phyloP scores from a whole-genome alignment of 2,113 vertebrate genomes.

The Dasyornis broadbenti region DNA sequence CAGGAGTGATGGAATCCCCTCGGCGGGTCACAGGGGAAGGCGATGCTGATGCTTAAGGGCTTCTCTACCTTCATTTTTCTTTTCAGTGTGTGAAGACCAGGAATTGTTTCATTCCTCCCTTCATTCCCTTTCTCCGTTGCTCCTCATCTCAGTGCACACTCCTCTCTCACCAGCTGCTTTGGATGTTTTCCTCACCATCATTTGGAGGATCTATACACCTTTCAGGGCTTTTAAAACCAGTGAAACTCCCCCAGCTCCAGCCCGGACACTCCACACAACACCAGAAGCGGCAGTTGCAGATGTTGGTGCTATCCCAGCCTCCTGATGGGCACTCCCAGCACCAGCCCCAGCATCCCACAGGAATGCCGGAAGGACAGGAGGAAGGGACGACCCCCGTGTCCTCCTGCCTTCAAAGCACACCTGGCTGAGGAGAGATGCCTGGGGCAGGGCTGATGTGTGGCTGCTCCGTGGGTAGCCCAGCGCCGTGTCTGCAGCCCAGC shows the following conservation, averaged over 20 bases:
- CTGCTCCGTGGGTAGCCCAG: background rate
- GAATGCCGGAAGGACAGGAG: background rate
- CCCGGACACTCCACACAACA: background rate
- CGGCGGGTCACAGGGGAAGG: background rate
- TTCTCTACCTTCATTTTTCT: background rate
- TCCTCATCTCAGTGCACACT: background rate
- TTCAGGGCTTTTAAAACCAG: background rate
- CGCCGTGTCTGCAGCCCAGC: background rate
- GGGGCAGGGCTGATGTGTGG: accelerated
- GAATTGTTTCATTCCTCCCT: background rate
- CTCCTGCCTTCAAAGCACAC: background rate
- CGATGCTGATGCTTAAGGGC: background rate
- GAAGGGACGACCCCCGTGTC: background rate
- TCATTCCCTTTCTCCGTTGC: background rate
- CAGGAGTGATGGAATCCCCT: background rate
- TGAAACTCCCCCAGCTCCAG: background rate
- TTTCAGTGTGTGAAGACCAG: background rate
- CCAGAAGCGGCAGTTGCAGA: background rate
- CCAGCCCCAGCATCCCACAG: background rate
- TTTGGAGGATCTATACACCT: background rate
- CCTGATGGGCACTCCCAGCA: background rate
- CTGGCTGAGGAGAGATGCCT: background rate
- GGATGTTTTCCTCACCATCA: background rate
- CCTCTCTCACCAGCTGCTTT: background rate
- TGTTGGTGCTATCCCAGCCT: background rate